phyloP scores from a whole-genome alignment of 2,888 invertebrate species.

The Unio delphinus region DNA sequence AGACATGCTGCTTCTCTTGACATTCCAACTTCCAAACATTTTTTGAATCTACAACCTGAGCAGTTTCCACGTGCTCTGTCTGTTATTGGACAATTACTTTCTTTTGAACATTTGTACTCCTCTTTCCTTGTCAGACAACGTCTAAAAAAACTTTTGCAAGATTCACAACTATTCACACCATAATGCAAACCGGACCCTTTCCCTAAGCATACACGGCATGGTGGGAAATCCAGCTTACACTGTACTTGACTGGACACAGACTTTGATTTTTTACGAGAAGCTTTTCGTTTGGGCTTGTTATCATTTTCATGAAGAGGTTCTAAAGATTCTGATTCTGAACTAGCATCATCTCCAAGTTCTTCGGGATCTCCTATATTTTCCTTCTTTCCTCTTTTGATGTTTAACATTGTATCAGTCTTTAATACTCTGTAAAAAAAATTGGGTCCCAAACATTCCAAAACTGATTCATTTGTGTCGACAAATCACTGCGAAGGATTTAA shows the following conservation, averaged over 20 bases:
- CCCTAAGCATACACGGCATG: slow-evolving; percentile 31
- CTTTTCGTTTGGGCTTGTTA: too few species aligned
- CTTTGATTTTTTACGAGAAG: too few species aligned
- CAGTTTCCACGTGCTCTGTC: slow-evolving; percentile 32
- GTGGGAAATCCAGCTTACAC: slow-evolving; percentile 35
- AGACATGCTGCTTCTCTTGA: slow-evolving; percentile 32
- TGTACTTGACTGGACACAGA: slow-evolving; percentile 18
- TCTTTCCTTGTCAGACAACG: slow-evolving; percentile 35
- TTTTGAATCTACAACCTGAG: slow-evolving; percentile 29
- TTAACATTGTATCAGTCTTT: too few species aligned
- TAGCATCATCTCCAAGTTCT: too few species aligned
- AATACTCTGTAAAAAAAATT: too few species aligned
- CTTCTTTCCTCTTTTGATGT: too few species aligned
- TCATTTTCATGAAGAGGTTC: too few species aligned
- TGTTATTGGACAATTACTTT: slow-evolving; percentile 27
- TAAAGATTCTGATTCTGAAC: too few species aligned
- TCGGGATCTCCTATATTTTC: too few species aligned
- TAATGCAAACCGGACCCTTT: slow-evolving; percentile 36
- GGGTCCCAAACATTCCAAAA: too few species aligned
- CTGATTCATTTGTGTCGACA: too few species aligned
- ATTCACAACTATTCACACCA: slow-evolving; percentile 39
- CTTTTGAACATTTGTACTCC: slow-evolving; percentile 31
- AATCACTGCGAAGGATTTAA: too few species aligned
- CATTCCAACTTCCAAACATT: slow-evolving; percentile 36
- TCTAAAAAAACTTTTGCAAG: slow-evolving; percentile 35